These are phyloP conservation scores for Cetoscarus ocellatus DNA, from an alignment of 2,797 vertebrate species.

Conservation along the genomic window DNA sequence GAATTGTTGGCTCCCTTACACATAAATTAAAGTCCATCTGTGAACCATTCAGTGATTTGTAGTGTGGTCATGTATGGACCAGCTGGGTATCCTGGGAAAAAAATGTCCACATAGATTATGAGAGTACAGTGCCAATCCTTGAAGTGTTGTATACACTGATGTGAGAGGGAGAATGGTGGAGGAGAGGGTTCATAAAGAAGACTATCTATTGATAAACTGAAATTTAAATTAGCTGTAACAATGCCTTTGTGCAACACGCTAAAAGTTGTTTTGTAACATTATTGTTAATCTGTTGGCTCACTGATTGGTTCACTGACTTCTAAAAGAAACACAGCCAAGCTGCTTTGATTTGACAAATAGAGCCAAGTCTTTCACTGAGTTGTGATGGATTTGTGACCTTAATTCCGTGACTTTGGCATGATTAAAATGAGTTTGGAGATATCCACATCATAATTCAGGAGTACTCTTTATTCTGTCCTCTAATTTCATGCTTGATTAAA, in stretches of 20 bases:
- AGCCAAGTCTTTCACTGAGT: too few species aligned
- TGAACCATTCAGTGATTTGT: not conserved
- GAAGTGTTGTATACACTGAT: not conserved
- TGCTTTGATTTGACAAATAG: too few species aligned
- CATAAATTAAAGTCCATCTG: slow-evolving; percentile 18
- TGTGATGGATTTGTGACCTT: too few species aligned
- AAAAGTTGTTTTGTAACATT: slow-evolving; percentile 3
- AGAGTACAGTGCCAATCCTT: not conserved
- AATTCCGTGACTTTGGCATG: too few species aligned
- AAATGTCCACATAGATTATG: slow-evolving; percentile 1
- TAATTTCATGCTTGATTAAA: too few species aligned
- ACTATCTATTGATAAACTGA: not conserved
- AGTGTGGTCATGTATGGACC: not conserved
- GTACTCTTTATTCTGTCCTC: too few species aligned
- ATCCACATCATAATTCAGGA: too few species aligned
- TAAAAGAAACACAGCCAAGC: too few species aligned
- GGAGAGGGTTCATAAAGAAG: not conserved
- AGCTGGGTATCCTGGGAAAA: not conserved
- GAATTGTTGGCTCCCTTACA: slow-evolving; percentile 2
- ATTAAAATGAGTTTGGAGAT: too few species aligned
- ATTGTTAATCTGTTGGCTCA: not conserved
- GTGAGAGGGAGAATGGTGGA: not conserved
- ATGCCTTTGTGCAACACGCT: not conserved
- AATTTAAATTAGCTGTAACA: not conserved
- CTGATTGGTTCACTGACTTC: not conserved